Evolutionary conservation across 30 jellyfish, hydroid and myxozoan species (phyloP).

Genomic region (Turritopsis rubra): DNA sequence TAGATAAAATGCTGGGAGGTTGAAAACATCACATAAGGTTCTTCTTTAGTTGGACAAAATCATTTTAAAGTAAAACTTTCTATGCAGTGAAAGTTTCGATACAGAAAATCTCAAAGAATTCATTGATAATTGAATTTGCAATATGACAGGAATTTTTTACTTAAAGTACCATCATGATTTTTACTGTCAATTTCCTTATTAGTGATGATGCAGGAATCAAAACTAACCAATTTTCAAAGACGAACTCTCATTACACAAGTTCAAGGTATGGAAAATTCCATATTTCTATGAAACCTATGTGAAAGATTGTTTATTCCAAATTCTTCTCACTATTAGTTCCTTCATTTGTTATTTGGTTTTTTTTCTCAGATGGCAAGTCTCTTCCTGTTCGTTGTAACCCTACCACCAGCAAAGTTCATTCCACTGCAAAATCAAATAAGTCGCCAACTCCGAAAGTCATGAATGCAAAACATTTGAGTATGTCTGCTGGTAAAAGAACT

Average conservation of each 20-base stretch:
- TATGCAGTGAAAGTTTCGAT: too few relatives aligned
- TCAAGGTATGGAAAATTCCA: slow-evolving; percentile 40
- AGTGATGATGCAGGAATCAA: slow-evolving; percentile 88
- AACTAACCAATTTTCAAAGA: slow-evolving; percentile 73
- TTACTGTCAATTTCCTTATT: background rate
- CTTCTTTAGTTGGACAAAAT: too few relatives aligned
- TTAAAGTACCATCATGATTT: too few relatives aligned
- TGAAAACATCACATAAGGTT: too few relatives aligned
- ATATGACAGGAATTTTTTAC: too few relatives aligned
- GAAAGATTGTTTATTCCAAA: background rate
- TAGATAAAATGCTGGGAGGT: too few relatives aligned
- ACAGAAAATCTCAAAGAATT: too few relatives aligned
- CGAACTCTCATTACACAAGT: slow-evolving; percentile 38
- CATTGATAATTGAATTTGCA: too few relatives aligned
- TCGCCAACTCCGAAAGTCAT: slow-evolving; percentile 14
- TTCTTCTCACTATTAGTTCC: too few relatives aligned
- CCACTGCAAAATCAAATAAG: background rate
- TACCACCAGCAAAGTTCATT: background rate
- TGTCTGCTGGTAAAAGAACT: slow-evolving; percentile 26
- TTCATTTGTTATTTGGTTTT: background rate
- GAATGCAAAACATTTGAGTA: background rate
- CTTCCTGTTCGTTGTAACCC: slow-evolving; percentile 22
- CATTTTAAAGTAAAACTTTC: too few relatives aligned
- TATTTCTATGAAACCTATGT: too few relatives aligned
- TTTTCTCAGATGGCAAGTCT: slow-evolving; percentile 13